These are phyloP conservation scores for Rhodophaea formosa DNA, from an alignment of 2,888 invertebrate species.

Conservation along the genomic window DNA sequence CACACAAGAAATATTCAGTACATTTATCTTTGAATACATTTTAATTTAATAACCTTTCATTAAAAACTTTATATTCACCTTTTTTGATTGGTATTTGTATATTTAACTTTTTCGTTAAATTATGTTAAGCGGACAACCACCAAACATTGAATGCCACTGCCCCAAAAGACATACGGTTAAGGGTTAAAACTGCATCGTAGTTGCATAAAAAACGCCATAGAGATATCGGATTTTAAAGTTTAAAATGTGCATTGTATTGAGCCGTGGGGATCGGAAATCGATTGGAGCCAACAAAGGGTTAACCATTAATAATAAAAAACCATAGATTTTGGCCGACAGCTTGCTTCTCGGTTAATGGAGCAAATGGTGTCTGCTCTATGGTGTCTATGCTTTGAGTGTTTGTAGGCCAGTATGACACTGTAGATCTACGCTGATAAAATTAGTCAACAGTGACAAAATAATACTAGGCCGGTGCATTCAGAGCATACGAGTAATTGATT, in stretches of 20 bases:
- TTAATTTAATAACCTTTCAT: too few species aligned
- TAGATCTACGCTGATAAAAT: too few species aligned
- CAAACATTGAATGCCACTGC: constrained; percentile 53
- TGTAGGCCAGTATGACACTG: neutral
- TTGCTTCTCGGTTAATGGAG: constrained; percentile 50
- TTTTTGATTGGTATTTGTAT: too few species aligned
- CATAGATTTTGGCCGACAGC: constrained; percentile 72
- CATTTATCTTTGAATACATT: too few species aligned
- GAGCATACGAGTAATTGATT: too few species aligned
- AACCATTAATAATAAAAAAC: constrained; percentile 73
- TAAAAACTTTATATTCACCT: too few species aligned
- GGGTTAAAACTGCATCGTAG: constrained; percentile 81
- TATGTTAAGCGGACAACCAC: too few species aligned
- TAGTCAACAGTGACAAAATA: too few species aligned
- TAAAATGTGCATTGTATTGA: constrained; percentile 81
- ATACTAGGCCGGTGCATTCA: too few species aligned
- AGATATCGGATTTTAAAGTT: constrained; percentile 82
- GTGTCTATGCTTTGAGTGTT: constrained; percentile 5
- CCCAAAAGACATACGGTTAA: constrained; percentile 66
- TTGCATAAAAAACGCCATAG: constrained; percentile 70
- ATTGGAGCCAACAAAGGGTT: constrained; percentile 77
- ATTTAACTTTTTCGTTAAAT: too few species aligned
- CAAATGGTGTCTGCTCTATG: constrained; percentile 31
- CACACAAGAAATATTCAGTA: too few species aligned
- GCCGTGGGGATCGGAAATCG: constrained; percentile 73